A percentile compares a stretch with the other conserved stretches of the same genome.
phyloP scores from a whole-genome alignment of 2,113 vertebrate species.

The Dipodomys spectabilis region DNA sequence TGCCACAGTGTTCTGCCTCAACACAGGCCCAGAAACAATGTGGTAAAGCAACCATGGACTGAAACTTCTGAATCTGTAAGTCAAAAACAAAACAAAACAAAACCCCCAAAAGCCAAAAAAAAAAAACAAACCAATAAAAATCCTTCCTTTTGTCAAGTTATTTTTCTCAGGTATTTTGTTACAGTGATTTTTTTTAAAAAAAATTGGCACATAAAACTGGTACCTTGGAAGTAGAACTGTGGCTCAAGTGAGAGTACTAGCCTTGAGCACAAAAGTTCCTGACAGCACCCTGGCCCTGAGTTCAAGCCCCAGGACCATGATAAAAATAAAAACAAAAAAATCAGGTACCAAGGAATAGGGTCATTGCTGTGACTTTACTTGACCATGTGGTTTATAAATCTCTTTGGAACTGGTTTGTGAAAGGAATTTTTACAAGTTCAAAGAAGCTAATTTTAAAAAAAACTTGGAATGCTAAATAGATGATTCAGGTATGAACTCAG shows the following conservation, averaged over 20 bases:
- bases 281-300: too few relatives aligned
- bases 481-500: not conserved
- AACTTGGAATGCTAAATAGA: not conserved
- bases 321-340: not conserved
- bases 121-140: too few relatives aligned
- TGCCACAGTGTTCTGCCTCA: not conserved
- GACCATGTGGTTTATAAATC: not conserved
- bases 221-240: too few relatives aligned
- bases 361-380: not conserved
- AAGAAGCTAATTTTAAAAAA: not conserved
- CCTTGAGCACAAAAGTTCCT: too few relatives aligned
- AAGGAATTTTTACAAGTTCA: not conserved
- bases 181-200: too few relatives aligned
- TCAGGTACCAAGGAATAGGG: not conserved
- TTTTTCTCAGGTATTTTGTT: too few relatives aligned
- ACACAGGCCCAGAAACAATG: not conserved
- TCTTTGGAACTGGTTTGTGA: not conserved
- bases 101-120: too few relatives aligned
- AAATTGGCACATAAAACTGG: too few relatives aligned
- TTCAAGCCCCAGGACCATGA: too few relatives aligned
- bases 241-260: too few relatives aligned
- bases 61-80: not conserved
- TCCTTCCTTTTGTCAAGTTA: too few relatives aligned
- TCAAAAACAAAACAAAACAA: not conserved
- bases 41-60: not conserved